These are phyloP conservation scores for Zapus hudsonius DNA, from an alignment of 2,113 vertebrate genomes.

Conservation along the genomic window DNA sequence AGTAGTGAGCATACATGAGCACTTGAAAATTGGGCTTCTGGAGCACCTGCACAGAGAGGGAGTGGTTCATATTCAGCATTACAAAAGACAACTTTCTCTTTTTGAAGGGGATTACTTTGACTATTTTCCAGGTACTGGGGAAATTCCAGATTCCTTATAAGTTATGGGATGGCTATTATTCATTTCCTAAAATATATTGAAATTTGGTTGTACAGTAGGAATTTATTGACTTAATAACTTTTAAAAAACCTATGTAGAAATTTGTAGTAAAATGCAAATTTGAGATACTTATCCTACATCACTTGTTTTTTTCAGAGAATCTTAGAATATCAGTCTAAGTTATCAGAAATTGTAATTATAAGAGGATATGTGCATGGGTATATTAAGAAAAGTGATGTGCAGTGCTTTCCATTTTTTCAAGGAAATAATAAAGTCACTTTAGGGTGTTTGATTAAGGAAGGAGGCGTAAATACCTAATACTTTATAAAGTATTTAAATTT, in stretches of 20 bases:
- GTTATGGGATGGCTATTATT: conserved; percentile 78
- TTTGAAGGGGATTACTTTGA: conserved; percentile 83
- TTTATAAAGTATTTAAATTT: conserved; percentile 34
- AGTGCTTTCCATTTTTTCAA: conserved; percentile 41
- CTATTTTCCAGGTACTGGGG: conserved; percentile 82
- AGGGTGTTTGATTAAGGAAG: conserved; percentile 28
- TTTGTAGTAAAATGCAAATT: conserved; percentile 63
- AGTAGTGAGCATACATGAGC: conserved; percentile 82
- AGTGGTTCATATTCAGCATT: conserved; percentile 81
- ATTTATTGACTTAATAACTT: conserved; percentile 60
- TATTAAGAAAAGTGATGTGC: conserved; percentile 16
- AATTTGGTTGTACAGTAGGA: conserved; percentile 67
- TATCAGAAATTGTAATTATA: conserved; percentile 31
- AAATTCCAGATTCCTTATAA: conserved; percentile 81
- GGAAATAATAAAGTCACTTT: conserved; percentile 51
- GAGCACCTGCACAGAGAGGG: conserved; percentile 80
- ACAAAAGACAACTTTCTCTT: conserved; percentile 83
- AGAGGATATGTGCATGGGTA: conserved; percentile 39
- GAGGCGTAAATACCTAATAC: conserved; percentile 20
- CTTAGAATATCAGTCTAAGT: too few species aligned
- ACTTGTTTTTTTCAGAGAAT: conserved; percentile 51
- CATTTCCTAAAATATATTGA: conserved; percentile 77
- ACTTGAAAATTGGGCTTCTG: conserved; percentile 81
- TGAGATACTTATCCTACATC: not conserved
- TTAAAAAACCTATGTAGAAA: conserved; percentile 20